A percentile compares a stretch with the other conserved stretches of the same genome.
These are phyloP conservation scores for Echeneis naucrates DNA, from an alignment of 2,797 vertebrate genomes.

Conservation along the genomic window DNA sequence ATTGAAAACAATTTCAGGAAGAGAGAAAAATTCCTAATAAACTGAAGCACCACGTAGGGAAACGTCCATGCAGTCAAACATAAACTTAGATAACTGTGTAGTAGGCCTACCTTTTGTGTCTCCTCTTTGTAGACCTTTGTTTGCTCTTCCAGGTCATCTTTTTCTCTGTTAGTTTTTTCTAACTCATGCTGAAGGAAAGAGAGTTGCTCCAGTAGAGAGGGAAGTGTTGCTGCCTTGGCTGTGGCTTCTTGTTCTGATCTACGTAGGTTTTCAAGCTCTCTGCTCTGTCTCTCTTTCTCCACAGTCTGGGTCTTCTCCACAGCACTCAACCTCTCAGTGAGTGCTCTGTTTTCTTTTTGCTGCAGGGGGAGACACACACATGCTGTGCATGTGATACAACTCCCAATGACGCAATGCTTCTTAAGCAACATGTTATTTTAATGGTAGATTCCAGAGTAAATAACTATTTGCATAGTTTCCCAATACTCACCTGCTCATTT, in stretches of 20 bases:
- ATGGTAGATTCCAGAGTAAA: slow-evolving; percentile 21
- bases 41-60: neutral
- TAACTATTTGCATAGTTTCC: neutral
- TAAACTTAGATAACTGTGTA: neutral
- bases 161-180: slow-evolving; percentile 86
- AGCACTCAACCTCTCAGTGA: slow-evolving; percentile 87
- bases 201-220: slow-evolving; percentile 91
- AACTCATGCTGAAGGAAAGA: slow-evolving; percentile 89
- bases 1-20: too few relatives aligned
- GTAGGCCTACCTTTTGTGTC: slow-evolving; percentile 84
- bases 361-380: slow-evolving; percentile 73
- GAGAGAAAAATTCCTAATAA: too few relatives aligned
- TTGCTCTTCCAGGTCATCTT: slow-evolving; percentile 85
- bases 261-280: slow-evolving; percentile 87
- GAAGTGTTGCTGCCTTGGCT: slow-evolving; percentile 82
- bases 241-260: slow-evolving; percentile 87
- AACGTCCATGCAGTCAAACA: neutral
- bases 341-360: slow-evolving; percentile 93
- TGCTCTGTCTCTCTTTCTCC: slow-evolving; percentile 88
- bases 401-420: slow-evolving; percentile 51
- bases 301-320: slow-evolving; percentile 81
- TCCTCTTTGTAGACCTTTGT: slow-evolving; percentile 86
- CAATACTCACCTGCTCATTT: slow-evolving; percentile 90
- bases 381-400: slow-evolving; percentile 71
- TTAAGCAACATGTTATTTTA: neutral